These are phyloP conservation scores for Cheilinus undulatus DNA, from an alignment of 2,113 vertebrate species.

Conservation along the genomic window DNA sequence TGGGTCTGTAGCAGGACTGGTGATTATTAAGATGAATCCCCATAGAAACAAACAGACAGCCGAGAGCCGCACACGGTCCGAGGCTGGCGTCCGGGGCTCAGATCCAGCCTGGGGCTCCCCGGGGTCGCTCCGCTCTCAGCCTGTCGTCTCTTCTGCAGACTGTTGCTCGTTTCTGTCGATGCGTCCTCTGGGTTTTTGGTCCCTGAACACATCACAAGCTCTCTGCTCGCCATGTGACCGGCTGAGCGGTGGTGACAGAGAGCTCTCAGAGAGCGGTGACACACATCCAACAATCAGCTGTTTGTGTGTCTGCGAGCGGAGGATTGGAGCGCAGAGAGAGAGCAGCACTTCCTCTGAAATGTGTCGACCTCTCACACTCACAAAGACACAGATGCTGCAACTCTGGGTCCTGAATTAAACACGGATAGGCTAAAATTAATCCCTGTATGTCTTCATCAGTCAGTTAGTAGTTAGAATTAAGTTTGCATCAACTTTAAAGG, in stretches of 20 bases:
- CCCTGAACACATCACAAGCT: conserved; percentile 51
- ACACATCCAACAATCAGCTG: conserved; percentile 64
- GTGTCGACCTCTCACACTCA: conserved; percentile 15
- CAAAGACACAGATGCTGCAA: conserved; percentile 25
- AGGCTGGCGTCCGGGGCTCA: no score
- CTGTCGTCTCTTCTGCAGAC: not conserved
- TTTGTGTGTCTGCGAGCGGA: conserved; percentile 65
- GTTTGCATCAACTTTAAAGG: no score
- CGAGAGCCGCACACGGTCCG: no score
- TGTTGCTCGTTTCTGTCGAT: not conserved
- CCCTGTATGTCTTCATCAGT: not conserved
- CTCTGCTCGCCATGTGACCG: conserved; percentile 49
- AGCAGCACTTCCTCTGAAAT: conserved; percentile 24
- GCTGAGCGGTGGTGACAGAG: conserved; percentile 29
- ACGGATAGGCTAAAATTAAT: not conserved
- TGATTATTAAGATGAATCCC: no score
- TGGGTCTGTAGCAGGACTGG: no score
- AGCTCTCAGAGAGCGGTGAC: conserved; percentile 45
- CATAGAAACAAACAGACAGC: no score
- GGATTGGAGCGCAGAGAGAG: conserved; percentile 47
- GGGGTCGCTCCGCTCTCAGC: no score
- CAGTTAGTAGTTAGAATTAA: no score
- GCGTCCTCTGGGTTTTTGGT: conserved; percentile 13
- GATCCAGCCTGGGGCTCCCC: no score
- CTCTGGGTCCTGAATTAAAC: not conserved